Base-by-base conservation (phyloP, 1,140 invertebrate genomes). In the Cotesia vestalis region DNA sequence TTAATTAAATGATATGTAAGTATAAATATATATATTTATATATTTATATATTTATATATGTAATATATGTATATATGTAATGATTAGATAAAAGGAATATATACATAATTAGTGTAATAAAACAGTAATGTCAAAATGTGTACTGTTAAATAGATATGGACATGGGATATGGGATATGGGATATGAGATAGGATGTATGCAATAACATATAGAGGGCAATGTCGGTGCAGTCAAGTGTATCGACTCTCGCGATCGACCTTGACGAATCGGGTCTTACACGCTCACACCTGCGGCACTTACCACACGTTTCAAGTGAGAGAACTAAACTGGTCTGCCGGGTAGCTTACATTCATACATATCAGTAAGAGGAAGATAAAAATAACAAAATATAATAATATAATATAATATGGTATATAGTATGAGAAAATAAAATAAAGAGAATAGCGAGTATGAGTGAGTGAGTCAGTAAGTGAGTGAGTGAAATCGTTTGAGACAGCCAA, bases 181-280 rank as follows among this genome's bases (percentile, higher is more conserved):
- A 27, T 27, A 27, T 27, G 27, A 2, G 27, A 27, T 27, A 27
- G 17, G 20, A 59, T 59, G 57, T 59, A 27, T 59, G 57, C 17
- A 59, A 59, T 20, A 59, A 20, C 34, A 63, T 27, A 36, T 63
- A n/a, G 61, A 66, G n/a, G 35, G 40, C 63, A 9, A 66, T 9
- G 38, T 12, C 40, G 17, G 46, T 66, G 38, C 63, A 66, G 63
- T 66, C 68, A 70, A 52, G 57, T 62, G 68, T 70, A 70, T 70
- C 68, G 68, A 70, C 60, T 62, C 20, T 60, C 40, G 38, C 68
- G 46, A 70, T 62, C 38, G 68, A 52, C 59, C 68, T 70, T 70
- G 68, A 62, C 38, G 59, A 62, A 70, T 70, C 59, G 46, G 14
- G 59, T 52, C 68, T 70, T 60, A 62, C 68, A 70, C 57, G 67